A percentile compares a stretch with the other conserved stretches of the same genome.
These are phyloP conservation scores for Aphelocoma californica DNA, from an alignment of 2,797 vertebrate species.

Conservation along the genomic window DNA sequence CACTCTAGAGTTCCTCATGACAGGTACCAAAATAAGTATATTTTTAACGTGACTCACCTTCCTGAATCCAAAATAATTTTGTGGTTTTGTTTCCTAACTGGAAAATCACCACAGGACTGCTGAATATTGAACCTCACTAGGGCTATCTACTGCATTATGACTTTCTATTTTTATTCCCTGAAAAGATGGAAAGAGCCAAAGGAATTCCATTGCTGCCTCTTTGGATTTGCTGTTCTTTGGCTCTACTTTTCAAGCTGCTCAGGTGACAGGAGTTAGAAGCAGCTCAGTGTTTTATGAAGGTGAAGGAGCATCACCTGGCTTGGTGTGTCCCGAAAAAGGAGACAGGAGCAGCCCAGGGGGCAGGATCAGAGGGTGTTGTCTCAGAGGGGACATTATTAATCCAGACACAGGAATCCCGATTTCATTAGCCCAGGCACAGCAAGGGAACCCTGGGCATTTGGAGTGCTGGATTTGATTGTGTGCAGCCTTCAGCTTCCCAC, in stretches of 20 bases:
- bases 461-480: neutral
- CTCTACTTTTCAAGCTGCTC: neutral
- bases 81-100: neutral
- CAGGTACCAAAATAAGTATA: neutral
- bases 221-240: neutral
- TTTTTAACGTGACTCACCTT: neutral
- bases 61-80: neutral
- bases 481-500: neutral
- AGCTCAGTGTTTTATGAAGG: neutral
- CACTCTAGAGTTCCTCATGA: neutral
- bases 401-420: neutral
- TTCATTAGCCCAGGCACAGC: neutral
- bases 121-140: neutral
- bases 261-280: neutral
- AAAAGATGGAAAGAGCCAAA: neutral
- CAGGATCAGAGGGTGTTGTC: neutral
- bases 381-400: neutral
- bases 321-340: neutral
- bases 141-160: neutral
- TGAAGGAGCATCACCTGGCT: neutral
- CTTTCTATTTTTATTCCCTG: constrained; percentile 14
- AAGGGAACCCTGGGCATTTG: neutral
- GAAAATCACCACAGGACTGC: neutral
- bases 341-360: neutral
- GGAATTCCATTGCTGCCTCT: neutral